A percentile compares a stretch with the other conserved stretches of the same genome.
phyloP scores from a whole-genome alignment of 2,797 vertebrate species.

The Malurus leucopterus region DNA sequence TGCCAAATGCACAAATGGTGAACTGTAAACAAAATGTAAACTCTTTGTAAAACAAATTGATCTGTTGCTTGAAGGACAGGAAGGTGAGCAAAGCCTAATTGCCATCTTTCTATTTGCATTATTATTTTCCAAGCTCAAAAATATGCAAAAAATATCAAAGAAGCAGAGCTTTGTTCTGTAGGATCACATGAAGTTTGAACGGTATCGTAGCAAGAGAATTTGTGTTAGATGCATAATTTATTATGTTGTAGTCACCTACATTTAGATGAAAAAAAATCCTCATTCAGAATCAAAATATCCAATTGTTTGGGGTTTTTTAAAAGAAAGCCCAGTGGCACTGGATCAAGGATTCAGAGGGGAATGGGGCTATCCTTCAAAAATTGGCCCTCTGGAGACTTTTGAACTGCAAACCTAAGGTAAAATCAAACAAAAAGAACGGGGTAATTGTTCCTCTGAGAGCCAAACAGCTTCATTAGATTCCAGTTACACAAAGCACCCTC shows the following conservation, averaged over 20 bases:
- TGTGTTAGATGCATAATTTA: not conserved
- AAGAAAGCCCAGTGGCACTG: not conserved
- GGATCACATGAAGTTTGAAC: not conserved
- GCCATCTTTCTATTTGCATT: not conserved
- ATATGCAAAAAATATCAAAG: not conserved
- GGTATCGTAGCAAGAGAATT: not conserved
- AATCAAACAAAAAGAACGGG: not conserved
- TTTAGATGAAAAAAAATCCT: not conserved
- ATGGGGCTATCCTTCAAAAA: not conserved
- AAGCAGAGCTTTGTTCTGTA: not conserved
- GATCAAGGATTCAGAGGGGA: not conserved
- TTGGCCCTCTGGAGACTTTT: not conserved
- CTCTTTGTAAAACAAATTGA: not conserved
- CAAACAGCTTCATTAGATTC: slow-evolving; percentile 16
- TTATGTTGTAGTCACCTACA: not conserved
- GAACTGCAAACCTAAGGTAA: not conserved
- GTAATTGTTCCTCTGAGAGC: slow-evolving; percentile 7
- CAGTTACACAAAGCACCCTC: not conserved
- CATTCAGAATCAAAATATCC: not conserved
- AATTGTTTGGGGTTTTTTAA: not conserved
- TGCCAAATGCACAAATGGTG: not conserved
- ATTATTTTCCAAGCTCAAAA: not conserved
- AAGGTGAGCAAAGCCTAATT: not conserved
- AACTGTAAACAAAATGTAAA: not conserved
- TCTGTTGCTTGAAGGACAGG: not conserved